Evolutionary conservation across 2,113 vertebrate species (phyloP).

Genomic region (Chionodraco myersi): DNA sequence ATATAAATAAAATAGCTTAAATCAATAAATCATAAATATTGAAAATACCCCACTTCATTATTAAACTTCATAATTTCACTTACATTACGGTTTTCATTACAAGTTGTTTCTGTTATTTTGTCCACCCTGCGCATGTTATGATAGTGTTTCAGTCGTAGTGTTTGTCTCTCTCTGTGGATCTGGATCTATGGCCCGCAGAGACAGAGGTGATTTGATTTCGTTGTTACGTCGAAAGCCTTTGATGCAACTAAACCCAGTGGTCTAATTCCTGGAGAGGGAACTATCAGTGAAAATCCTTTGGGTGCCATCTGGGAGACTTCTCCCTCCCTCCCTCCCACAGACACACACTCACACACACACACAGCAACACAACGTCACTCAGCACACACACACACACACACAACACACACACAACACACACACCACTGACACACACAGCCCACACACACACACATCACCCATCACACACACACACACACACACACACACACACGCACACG

Average conservation of each 20-base stretch:
- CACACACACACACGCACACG: not conserved
- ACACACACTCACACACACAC: constrained; percentile 35
- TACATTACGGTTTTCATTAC: too few relatives aligned
- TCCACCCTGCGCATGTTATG: not conserved
- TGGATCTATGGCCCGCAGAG: constrained; percentile 21
- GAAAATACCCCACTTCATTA: too few relatives aligned
- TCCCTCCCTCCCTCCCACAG: constrained; percentile 20
- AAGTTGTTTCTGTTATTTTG: not conserved
- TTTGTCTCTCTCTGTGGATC: too few relatives aligned
- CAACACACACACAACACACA: constrained; percentile 35
- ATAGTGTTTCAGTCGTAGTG: not conserved
- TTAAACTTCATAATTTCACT: too few relatives aligned
- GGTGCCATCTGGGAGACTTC: constrained; percentile 79
- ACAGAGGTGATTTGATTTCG: constrained; percentile 75
- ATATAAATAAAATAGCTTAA: too few relatives aligned
- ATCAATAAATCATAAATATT: too few relatives aligned
- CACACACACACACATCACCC: not conserved
- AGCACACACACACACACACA: constrained; percentile 25
- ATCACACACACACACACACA: constrained; percentile 29
- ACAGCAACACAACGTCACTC: too few relatives aligned
- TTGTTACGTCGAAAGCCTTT: constrained; percentile 62
- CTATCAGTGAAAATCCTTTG: constrained; percentile 75
- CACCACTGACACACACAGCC: too few relatives aligned
- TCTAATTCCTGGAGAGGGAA: constrained; percentile 80
- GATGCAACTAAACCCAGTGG: constrained; percentile 74